phyloP scores from a whole-genome alignment of 2,888 invertebrate genomes.

The Melinopterus prodromus region DNA sequence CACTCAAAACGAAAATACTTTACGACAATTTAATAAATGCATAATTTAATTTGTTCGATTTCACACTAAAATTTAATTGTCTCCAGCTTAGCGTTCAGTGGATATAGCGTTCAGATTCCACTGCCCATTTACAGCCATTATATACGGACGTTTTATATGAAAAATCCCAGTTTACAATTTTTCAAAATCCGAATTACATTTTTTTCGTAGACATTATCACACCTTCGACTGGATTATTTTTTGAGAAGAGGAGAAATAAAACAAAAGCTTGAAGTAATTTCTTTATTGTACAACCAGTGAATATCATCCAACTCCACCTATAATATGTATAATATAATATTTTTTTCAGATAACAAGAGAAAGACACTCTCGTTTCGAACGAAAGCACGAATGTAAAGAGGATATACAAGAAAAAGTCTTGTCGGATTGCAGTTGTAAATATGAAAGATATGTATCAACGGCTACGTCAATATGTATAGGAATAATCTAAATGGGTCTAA shows the following conservation, averaged over 20 bases:
- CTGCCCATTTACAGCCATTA: too few species aligned
- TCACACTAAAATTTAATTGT: too few species aligned
- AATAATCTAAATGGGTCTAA: neutral
- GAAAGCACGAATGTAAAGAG: neutral
- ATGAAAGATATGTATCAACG: neutral
- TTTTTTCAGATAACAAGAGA: neutral
- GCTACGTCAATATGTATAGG: neutral
- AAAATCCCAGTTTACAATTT: too few species aligned
- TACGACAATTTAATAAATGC: too few species aligned
- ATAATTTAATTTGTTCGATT: too few species aligned
- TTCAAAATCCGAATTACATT: too few species aligned
- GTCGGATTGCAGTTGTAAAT: neutral
- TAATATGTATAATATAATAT: neutral
- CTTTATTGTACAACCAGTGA: neutral
- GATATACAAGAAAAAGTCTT: neutral
- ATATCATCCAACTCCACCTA: neutral
- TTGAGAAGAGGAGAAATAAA: neutral
- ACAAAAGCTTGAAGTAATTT: neutral
- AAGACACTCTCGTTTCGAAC: neutral
- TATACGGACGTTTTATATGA: too few species aligned
- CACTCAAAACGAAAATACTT: too few species aligned
- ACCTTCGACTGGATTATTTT: too few species aligned
- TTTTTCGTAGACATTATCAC: too few species aligned
- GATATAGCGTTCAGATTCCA: too few species aligned
- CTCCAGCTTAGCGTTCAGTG: too few species aligned